Conservation (phyloP, 2,797 vertebrate genomes). For the Hippocampus kuda region DNA sequence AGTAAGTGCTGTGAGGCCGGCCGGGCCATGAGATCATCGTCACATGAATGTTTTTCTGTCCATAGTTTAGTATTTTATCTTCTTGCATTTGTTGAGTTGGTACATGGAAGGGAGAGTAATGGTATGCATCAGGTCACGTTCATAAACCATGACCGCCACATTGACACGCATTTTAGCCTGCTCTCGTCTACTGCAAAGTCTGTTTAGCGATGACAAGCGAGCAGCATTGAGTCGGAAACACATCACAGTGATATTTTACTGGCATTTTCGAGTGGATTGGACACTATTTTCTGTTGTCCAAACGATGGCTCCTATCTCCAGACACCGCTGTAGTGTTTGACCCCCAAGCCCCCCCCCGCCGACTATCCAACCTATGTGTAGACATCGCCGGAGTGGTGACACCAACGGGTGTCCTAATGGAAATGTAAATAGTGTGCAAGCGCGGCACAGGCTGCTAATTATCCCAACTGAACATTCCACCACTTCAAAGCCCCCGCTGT, state of each 20-base stretch:
- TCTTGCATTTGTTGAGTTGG: not conserved
- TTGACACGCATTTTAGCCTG: not conserved
- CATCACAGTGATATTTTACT: no score
- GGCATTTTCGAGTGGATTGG: no score
- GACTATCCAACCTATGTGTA: not conserved
- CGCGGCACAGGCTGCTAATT: conserved; percentile 53
- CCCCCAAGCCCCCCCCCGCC: no score
- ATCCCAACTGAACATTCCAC: conserved; percentile 62
- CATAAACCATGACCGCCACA: no score
- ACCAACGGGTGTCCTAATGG: conserved; percentile 53
- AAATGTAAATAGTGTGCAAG: conserved; percentile 61
- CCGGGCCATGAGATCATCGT: not conserved
- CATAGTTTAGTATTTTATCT: not conserved
- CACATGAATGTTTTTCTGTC: not conserved
- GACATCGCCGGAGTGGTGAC: conserved; percentile 18
- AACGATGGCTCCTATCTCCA: not conserved
- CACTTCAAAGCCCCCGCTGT: conserved; percentile 66
- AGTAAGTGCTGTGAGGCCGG: not conserved
- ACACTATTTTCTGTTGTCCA: no score
- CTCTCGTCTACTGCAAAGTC: no score
- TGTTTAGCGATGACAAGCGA: no score
- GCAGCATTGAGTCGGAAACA: no score
- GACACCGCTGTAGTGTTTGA: no score
- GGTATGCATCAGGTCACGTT: no score
- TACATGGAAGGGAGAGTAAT: no score